Evolutionary conservation across 2,113 vertebrate genomes (phyloP), one percentile per base, ranked within the genome.

Genomic region (Mobula birostris): DNA sequence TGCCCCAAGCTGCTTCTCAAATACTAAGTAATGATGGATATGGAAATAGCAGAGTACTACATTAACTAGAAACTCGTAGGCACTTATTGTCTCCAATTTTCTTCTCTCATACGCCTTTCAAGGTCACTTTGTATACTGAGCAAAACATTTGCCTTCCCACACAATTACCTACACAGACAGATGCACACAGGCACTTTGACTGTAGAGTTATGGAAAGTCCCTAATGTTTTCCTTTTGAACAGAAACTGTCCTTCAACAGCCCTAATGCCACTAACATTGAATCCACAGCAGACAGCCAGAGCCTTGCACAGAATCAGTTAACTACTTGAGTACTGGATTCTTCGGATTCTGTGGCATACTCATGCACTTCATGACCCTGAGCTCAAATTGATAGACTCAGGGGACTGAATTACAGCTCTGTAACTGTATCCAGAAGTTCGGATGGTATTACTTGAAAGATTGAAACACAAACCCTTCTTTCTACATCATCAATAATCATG

Each of bases 181-280:
- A 70, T 17, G 5, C 63, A 92, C 17, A 40, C 63, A 72, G 36
- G n/a, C 63, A 74, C 90, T 24, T 93, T 93, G 32, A 32, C 68
- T 74, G 90, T 74, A 93, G 21, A 93, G 36, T 74, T 74, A 14
- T 74, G 68, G 68, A 93, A 93, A 93, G 90, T 48, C 90, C 36
- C 90, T 74, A 74, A 72, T 40, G 17, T 21, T 74, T 93, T 74
- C 68, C 66, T 40, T 48, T 17, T 68, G 14, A 90, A 68, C 27
- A 90, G 80, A 27, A 58, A 83, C 7, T 82, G 36, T 48, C 40
- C 79, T 56, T 63, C 61, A 88, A 88, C 85, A 66, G 6, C 1
- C 56, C 82, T n/a, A 29, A 66, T 66, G 7, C 29, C 14, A n/a
- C 29, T 29, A 63, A 29, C 29, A 66, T 29, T 12, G 24, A 66